Percentiles rank a stretch among this genome's conserved stretches.
These are phyloP conservation scores for Dipodomys ordii DNA, from an alignment of 2,113 vertebrate genomes.

Conservation along the genomic window DNA sequence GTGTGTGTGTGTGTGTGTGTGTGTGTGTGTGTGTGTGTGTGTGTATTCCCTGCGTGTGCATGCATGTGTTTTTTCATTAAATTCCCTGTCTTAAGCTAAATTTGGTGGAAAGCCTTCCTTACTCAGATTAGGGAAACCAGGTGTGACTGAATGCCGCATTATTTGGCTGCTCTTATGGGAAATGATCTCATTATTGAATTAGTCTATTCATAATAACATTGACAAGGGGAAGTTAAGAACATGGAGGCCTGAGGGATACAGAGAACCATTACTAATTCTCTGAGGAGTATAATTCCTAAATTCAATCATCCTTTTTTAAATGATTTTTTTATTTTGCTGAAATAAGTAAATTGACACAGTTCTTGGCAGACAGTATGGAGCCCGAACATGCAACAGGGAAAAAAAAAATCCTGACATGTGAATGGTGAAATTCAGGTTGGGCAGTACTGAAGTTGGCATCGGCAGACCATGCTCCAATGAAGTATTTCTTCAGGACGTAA, in stretches of 20 bases:
- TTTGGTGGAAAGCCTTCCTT: constrained; percentile 46
- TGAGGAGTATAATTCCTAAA: constrained; percentile 81
- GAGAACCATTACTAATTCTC: constrained; percentile 78
- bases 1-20: neutral
- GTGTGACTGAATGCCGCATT: constrained; percentile 77
- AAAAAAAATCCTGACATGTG: constrained; percentile 46
- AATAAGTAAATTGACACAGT: constrained; percentile 85
- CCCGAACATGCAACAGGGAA: neutral
- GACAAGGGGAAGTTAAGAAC: constrained; percentile 76
- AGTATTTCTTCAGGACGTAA: neutral
- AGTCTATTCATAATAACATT: constrained; percentile 81
- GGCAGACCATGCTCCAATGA: neutral
- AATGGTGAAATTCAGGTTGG: constrained; percentile 33
- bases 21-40: neutral
- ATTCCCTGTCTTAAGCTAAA: constrained; percentile 59
- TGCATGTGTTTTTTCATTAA: constrained; percentile 13
- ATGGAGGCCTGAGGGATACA: constrained; percentile 73
- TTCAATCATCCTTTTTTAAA: constrained; percentile 82
- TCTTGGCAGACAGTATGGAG: constrained; percentile 77
- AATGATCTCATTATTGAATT: constrained; percentile 82
- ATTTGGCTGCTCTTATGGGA: constrained; percentile 78
- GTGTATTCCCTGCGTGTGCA: neutral
- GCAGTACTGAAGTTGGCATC: neutral
- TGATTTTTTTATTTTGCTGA: constrained; percentile 77
- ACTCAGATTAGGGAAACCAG: constrained; percentile 72